Base-by-base conservation (phyloP, 2,888 invertebrate species). In the Melangyna quadrimaculata region DNA sequence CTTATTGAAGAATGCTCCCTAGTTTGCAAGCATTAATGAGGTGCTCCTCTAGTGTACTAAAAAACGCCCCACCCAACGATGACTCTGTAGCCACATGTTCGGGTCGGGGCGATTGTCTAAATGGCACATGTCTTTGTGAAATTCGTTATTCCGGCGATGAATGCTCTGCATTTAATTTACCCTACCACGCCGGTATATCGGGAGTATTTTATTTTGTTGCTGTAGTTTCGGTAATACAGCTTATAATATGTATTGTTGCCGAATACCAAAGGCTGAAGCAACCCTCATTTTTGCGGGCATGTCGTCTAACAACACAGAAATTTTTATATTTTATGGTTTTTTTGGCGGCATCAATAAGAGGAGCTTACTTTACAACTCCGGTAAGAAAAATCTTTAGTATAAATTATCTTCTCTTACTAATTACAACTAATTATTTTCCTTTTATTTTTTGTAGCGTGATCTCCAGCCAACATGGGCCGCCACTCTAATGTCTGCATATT, bases 111-210 rank as follows among this genome's bases (percentile, higher is more conserved):
- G 98, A 98, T 93, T 98, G 98, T 92, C 94, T 96, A 91, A 97
- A 98, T 92, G 97, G 97, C 87, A 97, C 97, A 72, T 98, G 98
- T 91, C 94, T 97, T 88, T 98, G 98, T 92, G 97, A 97, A 94
- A 98, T 98, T 89, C 94, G 95, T 73, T 98, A 96, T 92, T 94
- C 97, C 81, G 98, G 98, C 10, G 95, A 96, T 81, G 94, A 96
- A 90, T 97, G 98, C 91, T 95, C 95, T 80, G 95, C 95, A 32
- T 96, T 96, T 87, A 97, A 98, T 92, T 92, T 97, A 88, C 96
- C 96, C 35, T 98, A 97, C 90, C 96, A 94, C 89, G 94, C 94
- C 32, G 93, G 94, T 91, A 95, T 95, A 81, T 95, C 95, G 35
- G 94, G 95, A 6, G 94, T 97, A 45, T 98, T 97, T 92, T 95